Conservation (phyloP, 2,113 vertebrate species). For the Trochalopteron elliotii region DNA sequence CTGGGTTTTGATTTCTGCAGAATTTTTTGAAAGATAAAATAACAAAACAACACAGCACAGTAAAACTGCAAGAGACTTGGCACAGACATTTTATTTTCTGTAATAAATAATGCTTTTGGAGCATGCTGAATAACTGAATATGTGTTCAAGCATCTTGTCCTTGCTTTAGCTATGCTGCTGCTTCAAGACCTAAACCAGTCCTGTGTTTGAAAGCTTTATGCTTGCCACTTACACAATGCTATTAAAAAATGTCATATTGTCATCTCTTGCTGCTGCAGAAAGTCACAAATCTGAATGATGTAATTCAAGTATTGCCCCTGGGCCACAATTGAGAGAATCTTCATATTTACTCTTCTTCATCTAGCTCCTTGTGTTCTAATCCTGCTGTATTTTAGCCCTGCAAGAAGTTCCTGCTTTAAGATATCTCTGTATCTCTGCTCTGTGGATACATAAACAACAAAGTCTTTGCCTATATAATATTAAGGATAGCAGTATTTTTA, state of each 20-base stretch:
- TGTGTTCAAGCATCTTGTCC: background rate
- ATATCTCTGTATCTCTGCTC: background rate
- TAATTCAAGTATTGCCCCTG: background rate
- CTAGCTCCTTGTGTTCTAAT: background rate
- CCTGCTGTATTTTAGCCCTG: background rate
- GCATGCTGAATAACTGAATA: background rate
- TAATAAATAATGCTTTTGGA: background rate
- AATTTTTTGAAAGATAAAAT: background rate
- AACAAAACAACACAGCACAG: background rate
- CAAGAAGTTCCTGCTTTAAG: background rate
- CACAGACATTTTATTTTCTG: background rate
- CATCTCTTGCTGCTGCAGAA: background rate
- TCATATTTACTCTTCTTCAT: background rate
- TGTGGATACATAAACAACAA: background rate
- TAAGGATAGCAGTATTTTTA: background rate
- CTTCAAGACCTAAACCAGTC: background rate
- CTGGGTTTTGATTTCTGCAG: background rate
- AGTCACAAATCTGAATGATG: background rate
- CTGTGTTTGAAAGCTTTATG: background rate
- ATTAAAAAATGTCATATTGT: background rate
- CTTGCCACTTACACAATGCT: background rate
- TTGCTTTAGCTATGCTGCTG: background rate
- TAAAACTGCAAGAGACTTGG: background rate
- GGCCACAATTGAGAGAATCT: background rate
- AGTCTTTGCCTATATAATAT: background rate